phyloP scores from a whole-genome alignment of 2,797 vertebrate genomes.

The Notolabrus celidotus region DNA sequence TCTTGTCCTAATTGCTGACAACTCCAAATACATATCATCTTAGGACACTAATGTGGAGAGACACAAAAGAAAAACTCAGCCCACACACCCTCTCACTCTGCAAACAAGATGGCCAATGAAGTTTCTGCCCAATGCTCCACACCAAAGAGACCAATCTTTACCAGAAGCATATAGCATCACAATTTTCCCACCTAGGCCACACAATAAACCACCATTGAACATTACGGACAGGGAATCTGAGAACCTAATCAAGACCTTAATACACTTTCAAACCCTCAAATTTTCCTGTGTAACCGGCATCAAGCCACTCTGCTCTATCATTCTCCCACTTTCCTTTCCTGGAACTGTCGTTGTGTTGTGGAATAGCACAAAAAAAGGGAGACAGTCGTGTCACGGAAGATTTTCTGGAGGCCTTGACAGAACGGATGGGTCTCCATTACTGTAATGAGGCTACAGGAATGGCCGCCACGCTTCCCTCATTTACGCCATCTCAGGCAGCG shows the following conservation, averaged over 20 bases:
- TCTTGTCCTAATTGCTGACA: slow-evolving; percentile 1
- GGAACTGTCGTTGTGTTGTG: slow-evolving; percentile 65
- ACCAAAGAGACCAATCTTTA: slow-evolving; percentile 39
- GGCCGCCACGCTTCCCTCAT: slow-evolving; percentile 84
- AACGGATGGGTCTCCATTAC: slow-evolving; percentile 88
- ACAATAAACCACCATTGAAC: slow-evolving; percentile 62
- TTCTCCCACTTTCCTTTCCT: slow-evolving; percentile 32
- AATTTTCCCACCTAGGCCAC: slow-evolving; percentile 40
- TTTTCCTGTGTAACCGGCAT: slow-evolving; percentile 65
- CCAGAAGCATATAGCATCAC: slow-evolving; percentile 19
- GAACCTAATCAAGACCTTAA: slow-evolving; percentile 81
- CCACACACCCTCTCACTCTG: background rate
- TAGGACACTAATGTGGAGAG: background rate
- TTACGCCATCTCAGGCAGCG: slow-evolving; percentile 82
- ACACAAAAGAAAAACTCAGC: background rate
- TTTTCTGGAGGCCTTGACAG: slow-evolving; percentile 86
- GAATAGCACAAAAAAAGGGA: slow-evolving; percentile 61
- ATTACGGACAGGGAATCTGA: slow-evolving; percentile 76
- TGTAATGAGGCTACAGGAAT: slow-evolving; percentile 88
- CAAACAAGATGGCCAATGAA: slow-evolving; percentile 22
- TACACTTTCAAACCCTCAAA: slow-evolving; percentile 76
- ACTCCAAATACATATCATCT: slow-evolving; percentile 1
- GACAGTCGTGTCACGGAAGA: slow-evolving; percentile 79
- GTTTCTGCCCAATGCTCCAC: slow-evolving; percentile 17
- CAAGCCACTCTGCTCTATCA: slow-evolving; percentile 54